A percentile compares a stretch with the other conserved stretches of the same genome.
Conservation (phyloP, 2,113 vertebrate species). For the Semicossyphus pulcher region DNA sequence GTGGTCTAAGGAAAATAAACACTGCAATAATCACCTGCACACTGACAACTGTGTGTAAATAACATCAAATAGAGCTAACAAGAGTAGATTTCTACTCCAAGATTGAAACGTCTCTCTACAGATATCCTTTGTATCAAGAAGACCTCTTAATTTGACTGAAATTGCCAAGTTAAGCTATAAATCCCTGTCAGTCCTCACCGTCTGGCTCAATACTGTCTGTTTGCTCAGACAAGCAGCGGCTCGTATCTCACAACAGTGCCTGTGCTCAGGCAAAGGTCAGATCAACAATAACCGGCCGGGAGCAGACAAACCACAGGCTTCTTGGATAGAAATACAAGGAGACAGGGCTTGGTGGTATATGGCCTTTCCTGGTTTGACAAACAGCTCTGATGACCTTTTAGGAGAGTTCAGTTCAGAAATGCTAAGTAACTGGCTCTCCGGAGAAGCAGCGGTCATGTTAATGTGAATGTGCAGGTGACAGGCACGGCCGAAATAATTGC, state of each 20-base stretch:
- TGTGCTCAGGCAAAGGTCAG: conserved; percentile 64
- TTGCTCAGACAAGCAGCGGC: conserved; percentile 2
- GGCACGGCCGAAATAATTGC: conserved; percentile 9
- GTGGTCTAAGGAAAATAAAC: too few relatives aligned
- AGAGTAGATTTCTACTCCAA: background rate
- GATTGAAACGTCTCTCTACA: conserved; percentile 20
- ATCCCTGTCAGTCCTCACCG: conserved; percentile 1
- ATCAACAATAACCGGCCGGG: conserved; percentile 21
- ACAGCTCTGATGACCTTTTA: conserved; percentile 64
- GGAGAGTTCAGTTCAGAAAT: conserved; percentile 28
- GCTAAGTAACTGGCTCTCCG: conserved; percentile 23
- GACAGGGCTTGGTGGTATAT: background rate
- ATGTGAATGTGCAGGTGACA: conserved; percentile 26
- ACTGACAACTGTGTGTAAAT: too few relatives aligned
- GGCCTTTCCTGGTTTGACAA: conserved; percentile 65
- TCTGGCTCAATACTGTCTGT: conserved; percentile 30
- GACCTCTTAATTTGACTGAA: conserved; percentile 8
- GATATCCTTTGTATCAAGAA: background rate
- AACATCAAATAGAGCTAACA: background rate
- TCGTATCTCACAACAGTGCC: conserved; percentile 15
- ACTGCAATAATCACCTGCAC: too few relatives aligned
- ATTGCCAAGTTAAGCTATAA: conserved; percentile 5
- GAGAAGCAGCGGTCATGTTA: conserved; percentile 4
- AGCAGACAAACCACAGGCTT: conserved; percentile 24
- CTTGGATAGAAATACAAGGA: conserved; percentile 13